These are phyloP conservation scores for Epinephelus fuscoguttatus DNA, from an alignment of 2,113 vertebrate genomes.

Conservation along the genomic window DNA sequence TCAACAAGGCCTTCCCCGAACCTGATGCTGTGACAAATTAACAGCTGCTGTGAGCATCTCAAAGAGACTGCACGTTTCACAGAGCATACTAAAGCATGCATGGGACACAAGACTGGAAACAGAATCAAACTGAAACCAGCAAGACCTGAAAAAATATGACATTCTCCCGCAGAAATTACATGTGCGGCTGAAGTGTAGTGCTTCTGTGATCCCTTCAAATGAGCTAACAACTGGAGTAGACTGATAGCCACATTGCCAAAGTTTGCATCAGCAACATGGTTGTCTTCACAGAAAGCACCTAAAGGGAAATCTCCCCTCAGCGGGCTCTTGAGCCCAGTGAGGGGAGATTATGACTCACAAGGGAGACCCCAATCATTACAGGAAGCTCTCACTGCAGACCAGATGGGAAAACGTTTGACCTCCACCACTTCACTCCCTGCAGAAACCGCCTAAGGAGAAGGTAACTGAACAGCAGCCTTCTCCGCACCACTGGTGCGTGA, in stretches of 20 bases:
- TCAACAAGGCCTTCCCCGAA: conserved; percentile 34
- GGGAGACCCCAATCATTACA: conserved; percentile 21
- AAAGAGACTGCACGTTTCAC: conserved; percentile 38
- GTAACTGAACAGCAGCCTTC: conserved; percentile 47
- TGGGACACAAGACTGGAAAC: conserved; percentile 14
- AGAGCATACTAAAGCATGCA: conserved; percentile 23
- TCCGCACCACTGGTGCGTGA: conserved; percentile 34
- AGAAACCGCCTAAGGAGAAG: conserved; percentile 40
- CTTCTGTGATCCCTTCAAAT: background rate
- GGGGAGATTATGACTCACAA: conserved; percentile 27
- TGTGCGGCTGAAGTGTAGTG: background rate
- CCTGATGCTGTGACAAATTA: conserved; percentile 38
- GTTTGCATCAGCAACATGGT: conserved; percentile 11
- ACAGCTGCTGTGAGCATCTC: conserved; percentile 56
- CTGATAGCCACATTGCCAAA: background rate
- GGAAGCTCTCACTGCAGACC: conserved; percentile 44
- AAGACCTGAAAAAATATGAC: conserved; percentile 11
- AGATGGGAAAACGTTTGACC: conserved; percentile 47
- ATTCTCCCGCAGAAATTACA: conserved; percentile 21
- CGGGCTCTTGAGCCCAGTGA: background rate
- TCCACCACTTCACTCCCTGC: conserved; percentile 32
- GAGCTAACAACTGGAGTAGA: conserved; percentile 8
- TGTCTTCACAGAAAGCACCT: conserved; percentile 34
- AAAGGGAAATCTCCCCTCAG: conserved; percentile 23
- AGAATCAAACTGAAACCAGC: background rate